phyloP scores from a whole-genome alignment of 1,140 invertebrate genomes.

The Varroa destructor region DNA sequence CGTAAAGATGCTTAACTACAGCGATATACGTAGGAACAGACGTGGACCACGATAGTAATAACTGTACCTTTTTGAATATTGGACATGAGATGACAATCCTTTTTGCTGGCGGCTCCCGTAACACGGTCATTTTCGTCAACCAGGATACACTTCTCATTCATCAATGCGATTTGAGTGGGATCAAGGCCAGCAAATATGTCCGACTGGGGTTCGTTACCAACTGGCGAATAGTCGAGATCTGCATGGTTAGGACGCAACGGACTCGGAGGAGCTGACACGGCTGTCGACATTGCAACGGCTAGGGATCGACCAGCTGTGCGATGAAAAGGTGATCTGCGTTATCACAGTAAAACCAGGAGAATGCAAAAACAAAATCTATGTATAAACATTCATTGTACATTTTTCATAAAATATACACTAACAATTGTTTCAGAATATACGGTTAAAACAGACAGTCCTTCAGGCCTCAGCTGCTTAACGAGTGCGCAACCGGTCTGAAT shows the following conservation, averaged over 20 bases:
- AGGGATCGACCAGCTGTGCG: not conserved
- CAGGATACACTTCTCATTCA: constrained; percentile 61
- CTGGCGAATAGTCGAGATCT: not conserved
- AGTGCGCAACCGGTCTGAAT: too few species aligned
- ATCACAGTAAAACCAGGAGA: too few species aligned
- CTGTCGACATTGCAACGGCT: not conserved
- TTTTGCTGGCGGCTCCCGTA: constrained; percentile 68
- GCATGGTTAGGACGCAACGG: not conserved
- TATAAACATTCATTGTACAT: too few species aligned
- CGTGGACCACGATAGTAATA: not conserved
- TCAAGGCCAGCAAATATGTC: constrained; percentile 37
- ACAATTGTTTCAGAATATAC: too few species aligned
- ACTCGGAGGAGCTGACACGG: not conserved
- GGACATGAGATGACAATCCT: constrained; percentile 70
- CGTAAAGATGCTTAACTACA: not conserved
- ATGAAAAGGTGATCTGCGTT: too few species aligned
- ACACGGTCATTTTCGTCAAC: constrained; percentile 73
- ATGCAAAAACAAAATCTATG: too few species aligned
- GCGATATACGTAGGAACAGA: not conserved
- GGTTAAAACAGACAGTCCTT: too few species aligned
- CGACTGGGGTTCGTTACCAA: too few species aligned
- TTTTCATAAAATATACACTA: too few species aligned
- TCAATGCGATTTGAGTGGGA: constrained; percentile 48
- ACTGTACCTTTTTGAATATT: constrained; percentile 43
- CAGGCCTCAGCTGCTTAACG: too few species aligned